Percentiles rank a stretch among this genome's conserved stretches.
These are phyloP conservation scores for Neoarius graeffei DNA, from an alignment of 2,113 vertebrate species.

Conservation along the genomic window DNA sequence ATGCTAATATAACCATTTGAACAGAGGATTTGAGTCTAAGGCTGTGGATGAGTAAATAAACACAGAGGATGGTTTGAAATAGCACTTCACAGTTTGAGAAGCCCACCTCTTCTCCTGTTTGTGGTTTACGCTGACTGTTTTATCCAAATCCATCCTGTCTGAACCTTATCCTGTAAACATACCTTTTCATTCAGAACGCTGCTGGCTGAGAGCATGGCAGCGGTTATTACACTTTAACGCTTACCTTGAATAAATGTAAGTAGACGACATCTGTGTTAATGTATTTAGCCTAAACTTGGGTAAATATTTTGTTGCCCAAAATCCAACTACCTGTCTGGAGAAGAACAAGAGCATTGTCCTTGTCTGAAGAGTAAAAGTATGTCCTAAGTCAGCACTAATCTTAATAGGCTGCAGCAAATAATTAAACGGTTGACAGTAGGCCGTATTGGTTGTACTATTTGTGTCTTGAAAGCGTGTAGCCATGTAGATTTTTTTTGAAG, in stretches of 20 bases:
- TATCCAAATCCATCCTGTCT: conserved; percentile 31
- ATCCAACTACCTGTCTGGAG: conserved; percentile 18
- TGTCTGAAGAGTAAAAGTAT: not conserved
- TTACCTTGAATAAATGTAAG: conserved; percentile 18
- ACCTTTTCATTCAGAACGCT: conserved; percentile 35
- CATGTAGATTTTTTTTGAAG: conserved; percentile 47
- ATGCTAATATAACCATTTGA: conserved; percentile 51
- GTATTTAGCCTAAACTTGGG: conserved; percentile 21
- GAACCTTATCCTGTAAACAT: conserved; percentile 44
- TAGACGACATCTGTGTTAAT: conserved; percentile 53
- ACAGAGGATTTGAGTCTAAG: conserved; percentile 19
- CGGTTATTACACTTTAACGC: conserved; percentile 7
- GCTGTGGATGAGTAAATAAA: conserved; percentile 48
- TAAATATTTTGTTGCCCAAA: conserved; percentile 38
- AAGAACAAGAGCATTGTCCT: conserved; percentile 36
- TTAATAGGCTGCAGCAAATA: conserved; percentile 38
- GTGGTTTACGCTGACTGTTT: conserved; percentile 34
- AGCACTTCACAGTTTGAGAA: conserved; percentile 24
- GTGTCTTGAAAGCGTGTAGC: conserved; percentile 36
- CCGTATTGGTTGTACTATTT: conserved; percentile 36
- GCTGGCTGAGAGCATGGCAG: not conserved
- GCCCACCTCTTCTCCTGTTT: conserved; percentile 20
- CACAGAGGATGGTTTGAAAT: conserved; percentile 18
- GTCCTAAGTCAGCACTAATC: not conserved
- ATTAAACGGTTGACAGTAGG: conserved; percentile 35